Percentiles rank a stretch among this genome's conserved stretches.
Evolutionary conservation across 2,797 vertebrate species (phyloP).

Genomic region (Cryptoblepharus egeriae): DNA sequence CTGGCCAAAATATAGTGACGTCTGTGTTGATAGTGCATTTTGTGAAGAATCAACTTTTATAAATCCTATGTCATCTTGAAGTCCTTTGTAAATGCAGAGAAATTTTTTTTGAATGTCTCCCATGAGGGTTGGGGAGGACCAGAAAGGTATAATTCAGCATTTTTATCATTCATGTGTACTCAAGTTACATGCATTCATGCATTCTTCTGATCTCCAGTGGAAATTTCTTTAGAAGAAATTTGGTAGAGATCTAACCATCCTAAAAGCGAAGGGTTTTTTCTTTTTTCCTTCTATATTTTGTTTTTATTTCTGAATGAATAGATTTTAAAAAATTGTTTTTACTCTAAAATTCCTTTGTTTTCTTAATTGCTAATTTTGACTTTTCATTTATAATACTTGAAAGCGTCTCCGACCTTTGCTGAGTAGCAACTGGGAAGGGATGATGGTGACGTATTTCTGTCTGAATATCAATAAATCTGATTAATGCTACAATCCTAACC

Average conservation of each 20-base stretch:
- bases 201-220: not conserved
- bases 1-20: accelerated
- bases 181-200: too few species aligned
- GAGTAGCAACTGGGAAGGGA: not conserved
- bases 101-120: not conserved
- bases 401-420: not conserved
- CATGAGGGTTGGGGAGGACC: not conserved
- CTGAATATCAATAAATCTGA: not conserved
- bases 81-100: not conserved
- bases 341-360: not conserved
- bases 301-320: not conserved
- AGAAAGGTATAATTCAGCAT: not conserved
- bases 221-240: not conserved
- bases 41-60: not conserved
- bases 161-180: too few species aligned
- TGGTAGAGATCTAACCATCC: not conserved
- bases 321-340: not conserved
- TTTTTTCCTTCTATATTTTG: not conserved
- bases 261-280: not conserved
- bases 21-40: not conserved
- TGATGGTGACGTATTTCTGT: not conserved
- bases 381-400: not conserved
- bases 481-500: not conserved
- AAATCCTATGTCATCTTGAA: not conserved
- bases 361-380: not conserved